Evolutionary conservation across 2,888 invertebrate genomes (phyloP), one percentile per base, ranked within the genome.

Genomic region (Philonicus albiceps): DNA sequence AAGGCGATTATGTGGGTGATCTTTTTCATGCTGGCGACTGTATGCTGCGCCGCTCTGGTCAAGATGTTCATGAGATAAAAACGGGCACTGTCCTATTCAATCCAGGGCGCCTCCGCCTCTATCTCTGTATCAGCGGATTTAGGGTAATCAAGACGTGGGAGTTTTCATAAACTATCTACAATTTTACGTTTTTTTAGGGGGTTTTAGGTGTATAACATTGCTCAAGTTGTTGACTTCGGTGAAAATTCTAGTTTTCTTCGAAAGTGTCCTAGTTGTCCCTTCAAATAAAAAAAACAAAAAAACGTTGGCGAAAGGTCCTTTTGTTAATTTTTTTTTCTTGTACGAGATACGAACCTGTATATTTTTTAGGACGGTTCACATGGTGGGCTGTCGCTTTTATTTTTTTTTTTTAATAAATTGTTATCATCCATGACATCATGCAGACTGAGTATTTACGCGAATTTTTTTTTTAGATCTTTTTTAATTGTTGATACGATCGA

Each of bases 1-100:
- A 92, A 92, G 89, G 92, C 92, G 49, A 90, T 91, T 72, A 90
- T 91, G 87, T 90, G 91, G 88, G 91, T 92, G 90, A 89, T 92
- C 88, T 91, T 91, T 87, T 92, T 92, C 89, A 89, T 92, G 86
- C 90, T 92, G 87, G 90, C 91, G 83, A 91, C 92, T 40, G 91
- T 91, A 86, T 88, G 91, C 88, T 91, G 91, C 86, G 91, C 92
- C 87, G 91, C 91, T 88, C 88, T 92, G 87, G 91, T 92, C 87
- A 90, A 91, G 88, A 91, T 91, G 91, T 89, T 90, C 88, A 90
- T 90, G 90, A 90, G 90, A 88, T 90, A 90, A 89, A 88, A 87
- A 8, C 31, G 19, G 19, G n/a, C 34, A 22, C n/a, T 5, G 49
- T 49, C 49, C 27, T 13, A 22, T 31, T 13, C 11, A n/a, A 16